Conservation (phyloP, 2,797 vertebrate genomes). For the Nannoperca australis region DNA sequence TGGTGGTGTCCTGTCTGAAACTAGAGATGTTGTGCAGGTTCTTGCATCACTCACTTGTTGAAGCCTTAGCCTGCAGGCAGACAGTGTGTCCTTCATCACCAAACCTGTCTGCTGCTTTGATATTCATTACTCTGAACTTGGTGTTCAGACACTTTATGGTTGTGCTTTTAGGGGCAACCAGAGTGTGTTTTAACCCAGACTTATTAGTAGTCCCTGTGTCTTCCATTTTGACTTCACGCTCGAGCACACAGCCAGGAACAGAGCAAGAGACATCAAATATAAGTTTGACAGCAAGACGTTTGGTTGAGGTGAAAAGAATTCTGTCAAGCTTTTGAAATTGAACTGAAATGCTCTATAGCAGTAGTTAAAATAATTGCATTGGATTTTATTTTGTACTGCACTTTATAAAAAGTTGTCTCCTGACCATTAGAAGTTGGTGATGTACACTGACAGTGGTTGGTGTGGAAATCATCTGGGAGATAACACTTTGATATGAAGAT, state of each 20-base stretch:
- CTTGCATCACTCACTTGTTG: background rate
- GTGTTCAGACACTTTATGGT: background rate
- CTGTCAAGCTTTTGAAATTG: background rate
- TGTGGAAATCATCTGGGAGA: no score
- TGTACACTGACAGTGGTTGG: no score
- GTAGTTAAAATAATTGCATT: background rate
- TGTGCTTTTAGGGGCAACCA: background rate
- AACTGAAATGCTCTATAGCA: background rate
- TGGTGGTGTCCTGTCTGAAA: background rate
- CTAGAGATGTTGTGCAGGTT: background rate
- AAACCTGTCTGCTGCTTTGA: constrained; percentile 5
- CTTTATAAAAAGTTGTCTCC: background rate
- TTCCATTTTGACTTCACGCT: background rate
- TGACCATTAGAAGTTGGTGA: background rate
- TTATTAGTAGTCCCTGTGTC: background rate
- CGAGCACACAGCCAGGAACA: background rate
- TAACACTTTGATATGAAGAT: background rate
- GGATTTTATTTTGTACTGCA: no score
- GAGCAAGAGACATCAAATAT: background rate
- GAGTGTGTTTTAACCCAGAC: background rate
- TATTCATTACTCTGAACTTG: constrained; percentile 9
- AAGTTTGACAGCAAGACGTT: no score
- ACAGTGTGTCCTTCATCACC: background rate
- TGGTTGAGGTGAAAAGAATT: background rate
- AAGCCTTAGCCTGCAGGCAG: constrained; percentile 1